These are phyloP conservation scores for Pogonocichla stellata DNA, from an alignment of 2,113 vertebrate genomes.

Conservation along the genomic window DNA sequence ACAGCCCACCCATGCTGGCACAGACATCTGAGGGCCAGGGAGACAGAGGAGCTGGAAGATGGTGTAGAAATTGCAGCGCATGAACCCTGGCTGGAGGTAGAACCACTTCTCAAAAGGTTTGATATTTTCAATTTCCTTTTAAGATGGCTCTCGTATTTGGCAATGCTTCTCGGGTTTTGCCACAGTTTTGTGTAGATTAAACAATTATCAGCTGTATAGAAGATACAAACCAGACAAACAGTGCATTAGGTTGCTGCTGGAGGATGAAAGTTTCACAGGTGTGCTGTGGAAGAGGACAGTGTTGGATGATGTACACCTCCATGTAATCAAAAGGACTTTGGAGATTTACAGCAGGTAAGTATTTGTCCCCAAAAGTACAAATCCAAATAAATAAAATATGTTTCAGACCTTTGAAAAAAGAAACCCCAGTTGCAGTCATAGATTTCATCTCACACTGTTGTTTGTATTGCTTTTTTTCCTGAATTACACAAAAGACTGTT, in stretches of 20 bases:
- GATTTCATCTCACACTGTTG: background rate
- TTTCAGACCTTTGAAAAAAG: background rate
- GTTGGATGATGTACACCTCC: rapidly evolving
- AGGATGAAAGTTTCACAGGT: background rate
- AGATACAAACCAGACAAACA: background rate
- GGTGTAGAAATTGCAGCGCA: background rate
- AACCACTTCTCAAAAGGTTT: background rate
- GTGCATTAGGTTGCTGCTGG: background rate
- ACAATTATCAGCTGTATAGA: background rate
- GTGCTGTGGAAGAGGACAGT: background rate
- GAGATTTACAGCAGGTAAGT: background rate
- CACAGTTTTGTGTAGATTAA: background rate
- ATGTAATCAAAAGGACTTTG: background rate
- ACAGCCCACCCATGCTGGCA: background rate
- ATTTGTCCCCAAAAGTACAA: background rate
- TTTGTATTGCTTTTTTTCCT: background rate
- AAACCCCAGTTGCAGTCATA: background rate
- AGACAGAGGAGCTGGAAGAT: background rate
- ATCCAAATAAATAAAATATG: background rate
- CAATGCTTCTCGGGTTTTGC: background rate
- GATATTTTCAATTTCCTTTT: background rate
- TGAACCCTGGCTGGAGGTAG: background rate
- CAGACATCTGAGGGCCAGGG: rapidly evolving
- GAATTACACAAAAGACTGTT: background rate
- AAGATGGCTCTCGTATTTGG: background rate